Evolutionary conservation across 2,797 vertebrate genomes (phyloP).

Genomic region (Bovichtus variegatus): DNA sequence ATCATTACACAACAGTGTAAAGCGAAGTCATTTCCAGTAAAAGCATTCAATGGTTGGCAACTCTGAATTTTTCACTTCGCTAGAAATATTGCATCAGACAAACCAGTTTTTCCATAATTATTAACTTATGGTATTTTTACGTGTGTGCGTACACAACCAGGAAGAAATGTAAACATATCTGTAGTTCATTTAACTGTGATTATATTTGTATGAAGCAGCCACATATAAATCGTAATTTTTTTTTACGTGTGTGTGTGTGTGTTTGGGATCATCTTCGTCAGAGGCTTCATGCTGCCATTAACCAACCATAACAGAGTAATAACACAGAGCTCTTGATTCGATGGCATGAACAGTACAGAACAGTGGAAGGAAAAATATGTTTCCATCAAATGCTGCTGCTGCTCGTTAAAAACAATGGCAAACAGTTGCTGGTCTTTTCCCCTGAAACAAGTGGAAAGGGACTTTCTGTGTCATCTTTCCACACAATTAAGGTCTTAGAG

Average conservation of each 20-base stretch:
- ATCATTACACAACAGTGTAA: not conserved
- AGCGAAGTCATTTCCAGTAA: not conserved
- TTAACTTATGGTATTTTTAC: conserved; percentile 2
- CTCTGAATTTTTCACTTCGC: not conserved
- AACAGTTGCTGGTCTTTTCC: conserved; percentile 66
- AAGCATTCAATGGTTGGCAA: not conserved
- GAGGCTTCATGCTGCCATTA: conserved; percentile 47
- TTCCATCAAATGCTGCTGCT: conserved; percentile 65
- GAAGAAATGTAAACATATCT: conserved; percentile 4
- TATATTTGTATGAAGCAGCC: conserved; percentile 12
- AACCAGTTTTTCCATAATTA: not conserved
- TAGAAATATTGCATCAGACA: not conserved
- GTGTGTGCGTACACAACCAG: not conserved
- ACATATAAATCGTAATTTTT: conserved; percentile 10
- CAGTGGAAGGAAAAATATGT: conserved; percentile 67
- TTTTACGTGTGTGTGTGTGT: conserved; percentile 5
- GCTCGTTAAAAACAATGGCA: conserved; percentile 75
- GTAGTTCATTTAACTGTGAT: conserved; percentile 8
- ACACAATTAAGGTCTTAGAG: conserved; percentile 72
- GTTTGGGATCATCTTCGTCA: conserved; percentile 12
- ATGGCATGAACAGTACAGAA: conserved; percentile 60
- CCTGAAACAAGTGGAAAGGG: conserved; percentile 76
- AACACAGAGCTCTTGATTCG: conserved; percentile 55
- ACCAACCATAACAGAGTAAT: conserved; percentile 57
- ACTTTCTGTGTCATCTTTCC: conserved; percentile 82